A percentile compares a stretch with the other conserved stretches of the same genome.
Conservation (phyloP, 2,888 invertebrate species). For the Bruchidius siliquastri region DNA sequence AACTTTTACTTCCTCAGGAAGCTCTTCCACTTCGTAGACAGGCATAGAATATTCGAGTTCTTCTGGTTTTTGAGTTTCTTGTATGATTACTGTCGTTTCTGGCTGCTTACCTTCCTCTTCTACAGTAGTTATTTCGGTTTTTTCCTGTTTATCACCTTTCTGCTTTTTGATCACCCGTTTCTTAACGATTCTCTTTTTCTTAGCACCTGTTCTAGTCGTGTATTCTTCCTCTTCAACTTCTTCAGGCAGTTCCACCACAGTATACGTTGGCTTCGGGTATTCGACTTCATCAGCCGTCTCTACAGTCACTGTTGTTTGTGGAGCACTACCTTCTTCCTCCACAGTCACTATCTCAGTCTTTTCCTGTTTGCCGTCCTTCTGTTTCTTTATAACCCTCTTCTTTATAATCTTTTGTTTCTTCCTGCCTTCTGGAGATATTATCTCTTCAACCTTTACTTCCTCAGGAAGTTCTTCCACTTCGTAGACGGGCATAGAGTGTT, state of each 20-base stretch:
- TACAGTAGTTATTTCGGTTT: conserved; percentile 34
- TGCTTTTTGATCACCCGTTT: conserved; percentile 40
- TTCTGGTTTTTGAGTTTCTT: conserved; percentile 25
- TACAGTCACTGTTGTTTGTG: conserved; percentile 28
- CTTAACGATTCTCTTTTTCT: conserved; percentile 32
- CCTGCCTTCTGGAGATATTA: conserved; percentile 26
- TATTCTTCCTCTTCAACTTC: conserved; percentile 22
- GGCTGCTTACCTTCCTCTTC: conserved; percentile 33
- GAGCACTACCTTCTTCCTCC: conserved; percentile 22
- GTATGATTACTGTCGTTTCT: conserved; percentile 27
- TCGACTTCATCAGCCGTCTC: conserved; percentile 18
- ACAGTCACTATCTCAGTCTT: conserved; percentile 39
- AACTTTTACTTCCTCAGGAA: conserved; percentile 29
- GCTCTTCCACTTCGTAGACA: conserved; percentile 23
- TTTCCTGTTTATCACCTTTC: conserved; percentile 36
- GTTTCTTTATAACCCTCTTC: conserved; percentile 45
- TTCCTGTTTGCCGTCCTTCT: conserved; percentile 39
- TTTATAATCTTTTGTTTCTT: conserved; percentile 37
- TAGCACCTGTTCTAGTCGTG: conserved; percentile 20
- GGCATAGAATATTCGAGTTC: conserved; percentile 4
- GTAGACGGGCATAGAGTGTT: conserved; percentile 5
- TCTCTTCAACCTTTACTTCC: conserved; percentile 19
- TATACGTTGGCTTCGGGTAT: conserved; percentile 1
- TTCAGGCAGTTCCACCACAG: conserved; percentile 26
- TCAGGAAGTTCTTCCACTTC: conserved; percentile 30